Evolutionary conservation across 1,140 invertebrate genomes (phyloP), one percentile per base, ranked within the genome.

Genomic region (Pinna nobilis): DNA sequence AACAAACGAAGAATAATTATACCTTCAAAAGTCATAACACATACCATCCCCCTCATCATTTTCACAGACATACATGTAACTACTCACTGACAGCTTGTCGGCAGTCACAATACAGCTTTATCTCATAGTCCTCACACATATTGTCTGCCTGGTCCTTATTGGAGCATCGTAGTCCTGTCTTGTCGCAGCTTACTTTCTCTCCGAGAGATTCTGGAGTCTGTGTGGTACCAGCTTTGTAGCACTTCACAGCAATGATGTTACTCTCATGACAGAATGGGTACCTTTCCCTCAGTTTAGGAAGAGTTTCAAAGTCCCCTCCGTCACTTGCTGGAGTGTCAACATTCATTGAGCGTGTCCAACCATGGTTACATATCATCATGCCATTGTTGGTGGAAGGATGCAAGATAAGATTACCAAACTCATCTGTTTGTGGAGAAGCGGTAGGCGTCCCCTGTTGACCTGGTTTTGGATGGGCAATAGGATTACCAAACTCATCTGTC

Each of bases 101-200:
- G 73, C 89, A 90, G 64, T 87, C 74, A 61, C 89, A 90, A 51
- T 84, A 82, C 28, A 89, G 82, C 37, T 87, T 77, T 30, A 90
- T 80, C 60, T 88, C 85, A 69, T 86, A 87, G 74, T 90, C 89
- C 9, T 77, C 64, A 70, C 78, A 80, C 30, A 68, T 64, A 15
- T 63, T 71, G 23, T 50, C 64, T 0, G 57, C n/a, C 33, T 71
- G 84, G 11, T 84, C 70, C 15, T n/a, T 57, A 32, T 82, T 76
- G 39, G 70, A 61, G 60, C 84, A 85, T 1, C 41, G 33, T 0
- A 85, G 47, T 33, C 84, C 84, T 13, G 60, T 61, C 9, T 44
- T 63, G 35, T 83, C 77, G 74, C 81, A 85, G 0, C 69, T 78
- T 15, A 82, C 78, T 23, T 74, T 70, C 59, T 85, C 73, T 4